Conservation (phyloP, 2,113 vertebrate genomes). For the Microtus oregoni region DNA sequence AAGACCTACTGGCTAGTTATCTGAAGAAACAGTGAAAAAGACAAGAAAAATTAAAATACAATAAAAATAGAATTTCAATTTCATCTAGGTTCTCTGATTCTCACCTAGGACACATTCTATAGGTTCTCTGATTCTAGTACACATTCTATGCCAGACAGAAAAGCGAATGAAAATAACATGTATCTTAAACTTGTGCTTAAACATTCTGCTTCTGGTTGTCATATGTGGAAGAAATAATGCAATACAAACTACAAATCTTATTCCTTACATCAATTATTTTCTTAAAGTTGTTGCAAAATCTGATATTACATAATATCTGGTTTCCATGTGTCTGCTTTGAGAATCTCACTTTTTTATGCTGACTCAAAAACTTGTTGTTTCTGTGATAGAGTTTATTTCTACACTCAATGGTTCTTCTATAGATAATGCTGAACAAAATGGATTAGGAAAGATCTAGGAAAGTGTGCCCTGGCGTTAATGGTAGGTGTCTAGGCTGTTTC, state of each 20-base stretch:
- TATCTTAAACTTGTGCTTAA: neutral
- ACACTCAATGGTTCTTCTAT: neutral
- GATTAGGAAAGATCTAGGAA: neutral
- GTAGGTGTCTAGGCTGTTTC: neutral
- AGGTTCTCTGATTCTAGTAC: neutral
- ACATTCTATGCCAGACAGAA: neutral
- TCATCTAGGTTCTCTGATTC: neutral
- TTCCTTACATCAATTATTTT: neutral
- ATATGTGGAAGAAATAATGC: neutral
- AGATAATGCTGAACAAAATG: neutral
- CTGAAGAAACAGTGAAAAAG: neutral
- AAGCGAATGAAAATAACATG: neutral
- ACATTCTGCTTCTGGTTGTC: neutral
- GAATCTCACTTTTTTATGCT: rapidly evolving
- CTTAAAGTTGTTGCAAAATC: neutral
- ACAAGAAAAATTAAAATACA: neutral
- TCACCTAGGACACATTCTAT: neutral
- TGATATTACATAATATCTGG: neutral
- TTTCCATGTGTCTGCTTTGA: neutral
- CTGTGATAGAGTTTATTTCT: neutral
- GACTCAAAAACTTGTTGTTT: neutral
- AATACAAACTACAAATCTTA: neutral
- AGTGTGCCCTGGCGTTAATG: neutral
- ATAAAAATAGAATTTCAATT: neutral
- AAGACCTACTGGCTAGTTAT: neutral